Evolutionary conservation across 2,888 invertebrate genomes (phyloP).

Genomic region (Leucoma salicis): DNA sequence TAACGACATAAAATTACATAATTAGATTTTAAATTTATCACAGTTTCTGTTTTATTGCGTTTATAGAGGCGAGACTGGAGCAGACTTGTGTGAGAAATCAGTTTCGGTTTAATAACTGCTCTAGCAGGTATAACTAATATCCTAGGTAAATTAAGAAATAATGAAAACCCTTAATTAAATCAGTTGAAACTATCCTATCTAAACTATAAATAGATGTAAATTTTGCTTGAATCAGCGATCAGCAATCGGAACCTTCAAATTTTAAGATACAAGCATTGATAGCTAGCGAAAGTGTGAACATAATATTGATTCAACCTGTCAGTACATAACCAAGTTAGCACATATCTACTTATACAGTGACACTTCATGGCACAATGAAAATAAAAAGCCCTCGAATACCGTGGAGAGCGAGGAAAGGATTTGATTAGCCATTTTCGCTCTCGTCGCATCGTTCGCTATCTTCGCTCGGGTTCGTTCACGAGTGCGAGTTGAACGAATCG

Average conservation of each 20-base stretch:
- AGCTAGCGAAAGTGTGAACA: neutral
- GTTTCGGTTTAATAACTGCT: too few species aligned
- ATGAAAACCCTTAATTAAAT: too few species aligned
- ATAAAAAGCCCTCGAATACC: conserved; percentile 73
- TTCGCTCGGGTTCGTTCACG: conserved; percentile 75
- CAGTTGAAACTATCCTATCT: too few species aligned
- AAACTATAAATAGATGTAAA: too few species aligned
- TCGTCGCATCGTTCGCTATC: conserved; percentile 70
- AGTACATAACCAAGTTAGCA: conserved; percentile 32
- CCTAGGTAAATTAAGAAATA: too few species aligned
- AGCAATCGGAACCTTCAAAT: too few species aligned
- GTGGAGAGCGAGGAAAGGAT: conserved; percentile 74
- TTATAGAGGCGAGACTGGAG: too few species aligned
- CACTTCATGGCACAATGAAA: conserved; percentile 75
- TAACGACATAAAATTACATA: conserved; percentile 38
- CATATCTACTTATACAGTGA: conserved; percentile 56
- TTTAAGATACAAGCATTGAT: neutral
- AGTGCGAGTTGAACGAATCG: conserved; percentile 69
- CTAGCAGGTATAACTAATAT: too few species aligned
- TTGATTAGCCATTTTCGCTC: conserved; percentile 81
- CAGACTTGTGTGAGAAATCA: too few species aligned
- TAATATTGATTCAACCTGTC: conserved; percentile 22
- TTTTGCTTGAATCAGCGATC: too few species aligned
- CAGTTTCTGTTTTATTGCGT: too few species aligned
- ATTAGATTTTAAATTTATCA: too few species aligned